Conservation (phyloP, 2,113 vertebrate genomes). For the Tetraodon nigroviridis region DNA sequence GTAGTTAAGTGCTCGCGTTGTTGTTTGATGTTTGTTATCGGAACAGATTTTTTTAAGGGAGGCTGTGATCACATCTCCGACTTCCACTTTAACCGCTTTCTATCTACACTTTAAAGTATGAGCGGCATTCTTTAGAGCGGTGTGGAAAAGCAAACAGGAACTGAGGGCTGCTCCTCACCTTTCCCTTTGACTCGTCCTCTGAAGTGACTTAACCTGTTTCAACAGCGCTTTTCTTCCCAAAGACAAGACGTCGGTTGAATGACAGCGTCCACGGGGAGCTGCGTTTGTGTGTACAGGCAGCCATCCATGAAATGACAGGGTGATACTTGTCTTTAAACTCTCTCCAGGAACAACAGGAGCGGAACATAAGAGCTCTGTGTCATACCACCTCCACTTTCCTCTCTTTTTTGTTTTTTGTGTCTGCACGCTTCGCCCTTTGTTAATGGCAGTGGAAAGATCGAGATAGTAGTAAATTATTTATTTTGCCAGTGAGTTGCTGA, state of each 20-base stretch:
- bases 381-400: constrained; percentile 7
- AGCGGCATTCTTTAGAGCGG: too few relatives aligned
- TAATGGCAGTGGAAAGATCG: neutral
- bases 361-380: constrained; percentile 23
- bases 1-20: too few relatives aligned
- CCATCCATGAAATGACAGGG: constrained; percentile 62
- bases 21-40: too few relatives aligned
- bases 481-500: too few relatives aligned
- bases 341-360: constrained; percentile 39
- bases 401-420: constrained; percentile 1
- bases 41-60: too few relatives aligned
- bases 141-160: neutral
- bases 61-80: too few relatives aligned
- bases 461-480: neutral
- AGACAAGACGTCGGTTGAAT: constrained; percentile 37
- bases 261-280: constrained; percentile 33
- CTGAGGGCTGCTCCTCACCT: neutral
- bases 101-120: too few relatives aligned
- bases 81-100: too few relatives aligned
- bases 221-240: constrained; percentile 33
- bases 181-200: constrained; percentile 9
- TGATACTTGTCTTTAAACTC: constrained; percentile 50
- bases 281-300: constrained; percentile 53
- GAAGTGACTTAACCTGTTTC: constrained; percentile 40
- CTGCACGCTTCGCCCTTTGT: constrained; percentile 5